These are phyloP conservation scores for Nestor notabilis DNA, from an alignment of 2,113 vertebrate species.

Conservation along the genomic window DNA sequence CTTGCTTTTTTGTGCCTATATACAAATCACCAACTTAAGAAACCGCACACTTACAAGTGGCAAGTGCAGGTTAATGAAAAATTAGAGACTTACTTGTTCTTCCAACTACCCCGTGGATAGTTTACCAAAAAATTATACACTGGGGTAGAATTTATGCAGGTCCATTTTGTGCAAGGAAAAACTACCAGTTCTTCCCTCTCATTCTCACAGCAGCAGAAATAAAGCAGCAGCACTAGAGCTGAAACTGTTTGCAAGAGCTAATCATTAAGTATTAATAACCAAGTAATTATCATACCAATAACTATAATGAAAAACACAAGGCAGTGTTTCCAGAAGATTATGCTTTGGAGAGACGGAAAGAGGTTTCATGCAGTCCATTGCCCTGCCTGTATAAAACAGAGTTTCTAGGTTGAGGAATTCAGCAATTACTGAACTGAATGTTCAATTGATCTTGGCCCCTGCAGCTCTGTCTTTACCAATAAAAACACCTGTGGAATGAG, in stretches of 20 bases:
- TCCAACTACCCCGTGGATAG: not conserved
- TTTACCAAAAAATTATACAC: not conserved
- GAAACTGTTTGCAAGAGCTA: not conserved
- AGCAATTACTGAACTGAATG: not conserved
- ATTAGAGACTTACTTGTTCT: not conserved
- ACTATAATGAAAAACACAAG: not conserved
- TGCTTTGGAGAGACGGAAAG: not conserved
- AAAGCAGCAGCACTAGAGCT: not conserved
- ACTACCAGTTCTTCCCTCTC: not conserved
- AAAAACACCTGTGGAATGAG: not conserved
- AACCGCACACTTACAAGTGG: not conserved
- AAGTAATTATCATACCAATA: constrained; percentile 9
- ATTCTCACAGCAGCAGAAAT: not conserved
- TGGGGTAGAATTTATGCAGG: not conserved
- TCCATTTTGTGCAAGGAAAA: not conserved
- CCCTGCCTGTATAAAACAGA: not conserved
- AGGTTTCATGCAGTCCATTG: not conserved
- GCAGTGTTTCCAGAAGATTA: not conserved
- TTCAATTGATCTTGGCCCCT: not conserved
- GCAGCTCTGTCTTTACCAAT: not conserved
- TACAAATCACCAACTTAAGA: not conserved
- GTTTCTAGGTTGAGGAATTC: not conserved
- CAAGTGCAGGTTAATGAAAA: not conserved
- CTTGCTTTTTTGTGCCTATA: not conserved
- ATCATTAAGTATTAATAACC: constrained; percentile 33